A percentile compares a stretch with the other conserved stretches of the same genome.
These are phyloP conservation scores for Phrynocephalus guinanensis DNA, from an alignment of 2,797 vertebrate genomes.

Conservation along the genomic window DNA sequence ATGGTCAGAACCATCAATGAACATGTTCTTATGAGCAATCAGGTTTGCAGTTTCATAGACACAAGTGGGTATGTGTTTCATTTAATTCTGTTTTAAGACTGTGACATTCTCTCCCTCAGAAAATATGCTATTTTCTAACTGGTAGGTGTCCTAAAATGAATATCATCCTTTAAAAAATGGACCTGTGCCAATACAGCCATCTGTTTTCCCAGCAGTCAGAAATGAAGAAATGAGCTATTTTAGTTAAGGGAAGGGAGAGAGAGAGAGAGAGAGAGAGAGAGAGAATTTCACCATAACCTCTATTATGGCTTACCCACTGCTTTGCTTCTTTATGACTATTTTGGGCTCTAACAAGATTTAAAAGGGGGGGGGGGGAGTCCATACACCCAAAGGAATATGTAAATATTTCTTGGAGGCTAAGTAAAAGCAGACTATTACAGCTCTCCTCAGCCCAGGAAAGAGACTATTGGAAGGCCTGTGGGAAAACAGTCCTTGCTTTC, in stretches of 20 bases:
- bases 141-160: slow-evolving; percentile 1
- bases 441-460: background rate
- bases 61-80: background rate
- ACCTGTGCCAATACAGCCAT: slow-evolving; percentile 19
- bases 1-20: background rate
- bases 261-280: too few relatives aligned
- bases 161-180: background rate
- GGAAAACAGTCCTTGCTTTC: background rate
- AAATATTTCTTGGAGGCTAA: slow-evolving; percentile 7
- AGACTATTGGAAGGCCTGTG: background rate
- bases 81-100: background rate
- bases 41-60: background rate
- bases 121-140: background rate
- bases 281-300: background rate
- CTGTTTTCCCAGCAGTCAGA: slow-evolving; percentile 25
- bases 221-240: slow-evolving; percentile 20
- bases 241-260: too few relatives aligned
- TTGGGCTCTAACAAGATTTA: slow-evolving; percentile 8
- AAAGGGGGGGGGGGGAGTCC: background rate
- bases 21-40: background rate
- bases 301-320: background rate
- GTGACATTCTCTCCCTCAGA: too few relatives aligned
- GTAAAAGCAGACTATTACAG: background rate
- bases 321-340: slow-evolving; percentile 23
- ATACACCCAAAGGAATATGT: background rate